A percentile compares a stretch with the other conserved stretches of the same genome.
Conservation (phyloP, 2,797 vertebrate genomes). For the Peromyscus eremicus region DNA sequence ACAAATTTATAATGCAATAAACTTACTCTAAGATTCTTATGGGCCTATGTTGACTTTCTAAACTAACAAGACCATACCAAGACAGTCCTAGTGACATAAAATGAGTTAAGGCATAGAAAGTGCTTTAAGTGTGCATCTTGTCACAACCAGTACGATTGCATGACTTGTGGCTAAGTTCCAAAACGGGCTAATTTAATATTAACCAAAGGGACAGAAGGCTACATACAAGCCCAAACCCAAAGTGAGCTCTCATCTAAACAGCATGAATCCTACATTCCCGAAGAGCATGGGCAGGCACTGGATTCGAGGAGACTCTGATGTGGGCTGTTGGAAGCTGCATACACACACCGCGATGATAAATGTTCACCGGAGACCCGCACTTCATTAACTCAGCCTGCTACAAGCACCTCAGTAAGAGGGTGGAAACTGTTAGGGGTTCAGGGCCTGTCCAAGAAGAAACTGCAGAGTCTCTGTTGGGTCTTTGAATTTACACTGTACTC, state of each 20-base stretch:
- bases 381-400: slow-evolving; percentile 29
- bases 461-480: background rate
- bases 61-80: slow-evolving; percentile 36
- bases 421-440: slow-evolving; percentile 21
- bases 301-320: background rate
- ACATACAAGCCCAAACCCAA: slow-evolving; percentile 39
- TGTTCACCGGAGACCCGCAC: background rate
- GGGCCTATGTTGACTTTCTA: background rate
- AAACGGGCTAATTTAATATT: slow-evolving; percentile 67
- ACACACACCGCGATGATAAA: background rate
- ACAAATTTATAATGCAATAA: slow-evolving; percentile 30
- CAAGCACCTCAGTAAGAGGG: background rate
- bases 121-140: slow-evolving; percentile 55
- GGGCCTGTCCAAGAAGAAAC: slow-evolving; percentile 1
- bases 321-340: background rate
- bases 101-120: slow-evolving; percentile 12
- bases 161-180: slow-evolving; percentile 59
- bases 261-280: slow-evolving; percentile 12
- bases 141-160: slow-evolving; percentile 24
- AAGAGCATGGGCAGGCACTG: background rate
- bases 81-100: slow-evolving; percentile 27
- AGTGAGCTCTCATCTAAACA: slow-evolving; percentile 1
- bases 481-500: background rate
- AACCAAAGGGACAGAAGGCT: slow-evolving; percentile 52
- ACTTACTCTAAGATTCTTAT: background rate